Base-by-base conservation (phyloP, 1,140 invertebrate genomes). In the Bombus waltoni region DNA sequence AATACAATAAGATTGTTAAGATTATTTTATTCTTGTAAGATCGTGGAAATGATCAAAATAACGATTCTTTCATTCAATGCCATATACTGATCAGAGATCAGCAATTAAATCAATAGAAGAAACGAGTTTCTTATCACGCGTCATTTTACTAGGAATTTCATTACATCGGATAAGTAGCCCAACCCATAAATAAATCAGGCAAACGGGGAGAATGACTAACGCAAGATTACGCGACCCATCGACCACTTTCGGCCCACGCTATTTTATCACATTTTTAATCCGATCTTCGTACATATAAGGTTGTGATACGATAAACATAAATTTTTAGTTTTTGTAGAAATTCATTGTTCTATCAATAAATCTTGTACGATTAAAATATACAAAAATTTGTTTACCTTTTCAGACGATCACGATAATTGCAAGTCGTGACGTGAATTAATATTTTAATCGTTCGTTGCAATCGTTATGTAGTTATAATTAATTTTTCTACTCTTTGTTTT, bases 71-170 rank as follows among this genome's bases (percentile, higher is more conserved):
- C 35, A 22, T 65, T 35, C 83, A 74, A 57, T 81, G 78, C 18
- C 78, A 40, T 11, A 28, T 25, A 38, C 57, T 74, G 35, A 28
- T 74, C 75, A 73, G 25, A 73, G 62, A 85, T 81, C 83, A 74
- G 44, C 22, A 75, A 75, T 10, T 40, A 40, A 62, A 87, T 87
- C 68, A 65, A 47, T 76, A 42, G 72, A 76, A 59, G 35, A 66
- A 87, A 87, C 87, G 57, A 87, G 85, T 92, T 93, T 93, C 92
- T 94, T 93, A 93, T 94, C 93, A 92, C 91, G 91, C 92, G 91
- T 94, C 92, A 94, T 92, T 92, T 93, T 93, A 93, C 93, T 86
- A 87, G 89, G 93, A 94, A 94, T 93, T 92, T 94, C 90, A 94
- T 94, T 93, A 93, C 92, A 92, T 92, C 89, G 89, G 92, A 90